Percentiles rank a stretch among this genome's conserved stretches.
Evolutionary conservation across 2,113 vertebrate species (phyloP).

Genomic region (Eurypyga helias): DNA sequence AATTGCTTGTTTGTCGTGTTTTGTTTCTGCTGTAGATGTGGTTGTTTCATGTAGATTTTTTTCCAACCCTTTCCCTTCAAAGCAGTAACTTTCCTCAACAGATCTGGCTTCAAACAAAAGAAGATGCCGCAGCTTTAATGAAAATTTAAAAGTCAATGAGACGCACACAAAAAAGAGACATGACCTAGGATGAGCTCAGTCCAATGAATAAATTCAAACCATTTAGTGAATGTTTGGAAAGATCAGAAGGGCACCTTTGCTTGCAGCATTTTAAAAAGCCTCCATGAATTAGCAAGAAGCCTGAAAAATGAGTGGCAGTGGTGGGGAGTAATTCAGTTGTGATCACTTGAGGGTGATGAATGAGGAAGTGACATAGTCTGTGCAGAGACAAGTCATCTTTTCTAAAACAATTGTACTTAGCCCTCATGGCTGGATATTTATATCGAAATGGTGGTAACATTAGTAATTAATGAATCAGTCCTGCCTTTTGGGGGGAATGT

Average conservation of each 20-base stretch:
- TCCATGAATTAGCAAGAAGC: constrained; percentile 65
- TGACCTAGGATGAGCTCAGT: constrained; percentile 67
- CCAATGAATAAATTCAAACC: constrained; percentile 77
- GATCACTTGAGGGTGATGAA: constrained; percentile 81
- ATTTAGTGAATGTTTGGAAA: constrained; percentile 75
- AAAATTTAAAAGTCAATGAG: constrained; percentile 77
- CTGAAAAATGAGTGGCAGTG: constrained; percentile 75
- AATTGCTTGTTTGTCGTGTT: background rate
- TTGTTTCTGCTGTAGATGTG: background rate
- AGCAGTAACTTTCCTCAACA: constrained; percentile 33
- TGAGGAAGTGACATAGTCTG: constrained; percentile 80
- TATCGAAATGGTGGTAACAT: background rate
- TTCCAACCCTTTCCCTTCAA: background rate
- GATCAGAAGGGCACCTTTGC: constrained; percentile 77
- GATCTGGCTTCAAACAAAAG: constrained; percentile 61
- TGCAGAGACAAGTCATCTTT: constrained; percentile 80
- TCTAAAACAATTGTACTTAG: constrained; percentile 79
- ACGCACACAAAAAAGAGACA: constrained; percentile 56
- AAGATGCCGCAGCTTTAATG: constrained; percentile 56
- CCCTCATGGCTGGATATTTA: constrained; percentile 60
- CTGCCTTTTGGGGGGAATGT: constrained; percentile 35
- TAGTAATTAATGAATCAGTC: constrained; percentile 78
- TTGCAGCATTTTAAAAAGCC: constrained; percentile 75
- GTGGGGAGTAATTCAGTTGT: constrained; percentile 71
- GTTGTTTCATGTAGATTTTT: background rate